Conservation (phyloP, 2,888 invertebrate species). For the Oscheius myriophilus region DNA sequence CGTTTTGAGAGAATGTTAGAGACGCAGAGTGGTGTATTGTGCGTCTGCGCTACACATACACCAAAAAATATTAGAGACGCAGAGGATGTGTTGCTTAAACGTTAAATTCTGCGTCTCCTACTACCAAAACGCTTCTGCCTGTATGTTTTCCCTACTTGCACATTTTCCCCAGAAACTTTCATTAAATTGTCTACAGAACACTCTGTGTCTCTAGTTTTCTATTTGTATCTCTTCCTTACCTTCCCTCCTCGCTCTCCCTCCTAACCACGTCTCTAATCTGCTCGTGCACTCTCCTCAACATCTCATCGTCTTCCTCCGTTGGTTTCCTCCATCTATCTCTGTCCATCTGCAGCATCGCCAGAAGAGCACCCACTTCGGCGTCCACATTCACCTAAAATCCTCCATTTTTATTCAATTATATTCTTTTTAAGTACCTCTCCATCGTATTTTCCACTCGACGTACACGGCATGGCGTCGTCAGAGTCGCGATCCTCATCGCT, state of each 20-base stretch:
- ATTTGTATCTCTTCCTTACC: slow-evolving; percentile 24
- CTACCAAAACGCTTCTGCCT: too few relatives aligned
- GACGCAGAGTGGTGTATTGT: too few relatives aligned
- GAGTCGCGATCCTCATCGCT: slow-evolving; percentile 28
- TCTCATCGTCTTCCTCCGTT: slow-evolving; percentile 38
- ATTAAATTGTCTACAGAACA: too few relatives aligned
- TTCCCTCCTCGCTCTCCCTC: slow-evolving; percentile 35
- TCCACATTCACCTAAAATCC: slow-evolving; percentile 21
- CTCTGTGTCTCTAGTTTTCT: background rate
- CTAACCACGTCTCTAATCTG: slow-evolving; percentile 35
- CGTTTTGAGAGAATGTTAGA: too few relatives aligned
- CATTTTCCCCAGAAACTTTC: too few relatives aligned
- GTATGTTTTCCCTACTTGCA: too few relatives aligned
- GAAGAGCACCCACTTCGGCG: slow-evolving; percentile 16
- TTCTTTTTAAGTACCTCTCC: slow-evolving; percentile 4
- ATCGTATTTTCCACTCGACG: slow-evolving; percentile 5
- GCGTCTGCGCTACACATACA: too few relatives aligned
- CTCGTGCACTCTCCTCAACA: slow-evolving; percentile 41
- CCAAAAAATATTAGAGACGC: too few relatives aligned
- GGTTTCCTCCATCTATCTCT: slow-evolving; percentile 31
- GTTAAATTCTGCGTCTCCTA: too few relatives aligned
- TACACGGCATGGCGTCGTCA: slow-evolving; percentile 24
- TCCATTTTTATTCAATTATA: background rate
- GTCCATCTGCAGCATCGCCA: slow-evolving; percentile 40
- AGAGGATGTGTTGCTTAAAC: too few relatives aligned